These are phyloP conservation scores for Psix sp. DNA, from an alignment of 1,140 invertebrate species.

Conservation along the genomic window DNA sequence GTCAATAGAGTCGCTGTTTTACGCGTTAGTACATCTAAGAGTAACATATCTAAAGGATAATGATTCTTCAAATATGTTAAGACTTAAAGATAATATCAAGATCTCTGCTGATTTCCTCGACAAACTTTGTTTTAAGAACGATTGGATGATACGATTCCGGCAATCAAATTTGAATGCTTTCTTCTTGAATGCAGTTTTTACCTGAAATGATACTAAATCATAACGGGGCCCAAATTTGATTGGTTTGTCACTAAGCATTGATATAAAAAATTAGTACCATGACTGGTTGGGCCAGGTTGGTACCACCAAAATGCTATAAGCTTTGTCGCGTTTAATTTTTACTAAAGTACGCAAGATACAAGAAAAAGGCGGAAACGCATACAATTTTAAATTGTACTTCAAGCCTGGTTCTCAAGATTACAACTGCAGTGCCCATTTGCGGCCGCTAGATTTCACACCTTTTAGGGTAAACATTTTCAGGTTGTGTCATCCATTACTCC, in stretches of 20 bases:
- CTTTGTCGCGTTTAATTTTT: constrained; percentile 53
- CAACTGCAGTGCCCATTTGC: too few species aligned
- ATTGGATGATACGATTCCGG: constrained; percentile 12
- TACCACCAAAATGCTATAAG: constrained; percentile 55
- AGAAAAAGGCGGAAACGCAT: constrained; percentile 24
- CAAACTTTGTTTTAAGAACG: constrained; percentile 2
- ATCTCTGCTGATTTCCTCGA: neutral
- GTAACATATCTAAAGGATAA: too few species aligned
- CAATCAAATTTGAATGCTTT: constrained; percentile 12
- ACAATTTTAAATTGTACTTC: constrained; percentile 20
- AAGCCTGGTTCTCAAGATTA: too few species aligned
- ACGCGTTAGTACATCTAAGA: too few species aligned
- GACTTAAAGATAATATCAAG: neutral
- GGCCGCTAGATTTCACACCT: too few species aligned
- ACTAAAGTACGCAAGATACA: constrained; percentile 19
- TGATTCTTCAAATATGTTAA: neutral
- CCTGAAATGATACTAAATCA: constrained; percentile 27
- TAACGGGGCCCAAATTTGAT: constrained; percentile 1
- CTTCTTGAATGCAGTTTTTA: constrained; percentile 16
- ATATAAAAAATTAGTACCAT: constrained; percentile 51
- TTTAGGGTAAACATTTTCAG: too few species aligned
- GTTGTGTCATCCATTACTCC: too few species aligned
- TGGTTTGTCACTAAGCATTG: neutral
- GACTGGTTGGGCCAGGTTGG: constrained; percentile 64
- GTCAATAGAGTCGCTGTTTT: too few species aligned